Evolutionary conservation across 2,888 invertebrate species (phyloP), one percentile per base, ranked within the genome.

Genomic region (Polymixis flavicincta): DNA sequence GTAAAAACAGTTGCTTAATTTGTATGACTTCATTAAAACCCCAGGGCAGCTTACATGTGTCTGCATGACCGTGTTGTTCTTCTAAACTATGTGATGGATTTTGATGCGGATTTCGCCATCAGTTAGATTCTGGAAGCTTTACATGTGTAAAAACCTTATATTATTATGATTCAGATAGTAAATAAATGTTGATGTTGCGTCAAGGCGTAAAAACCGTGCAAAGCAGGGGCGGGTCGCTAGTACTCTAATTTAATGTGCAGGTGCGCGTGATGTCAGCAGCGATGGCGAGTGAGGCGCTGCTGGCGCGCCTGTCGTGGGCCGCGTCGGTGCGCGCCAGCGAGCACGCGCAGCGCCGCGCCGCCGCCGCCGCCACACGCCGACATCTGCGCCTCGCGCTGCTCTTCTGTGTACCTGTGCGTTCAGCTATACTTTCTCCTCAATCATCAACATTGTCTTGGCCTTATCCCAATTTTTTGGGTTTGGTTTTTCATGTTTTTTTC

Each of bases 301-400:
- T 99, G 90, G 99, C 99, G 6, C 97, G 99, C 68, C 97, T 99
- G 81, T 99, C 99, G n/a, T 99, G 99, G 97, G 98, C 98, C 85
- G 99, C 99, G 14, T 99, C 98, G 77, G 94, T 99, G 82, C 97
- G 99, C 79, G 99, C 99, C 71, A 97, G 98, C 37, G 98, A 98
- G 92, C 97, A 97, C 84, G 98, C 98, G 5, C 97, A 98, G 87
- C 96, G 98, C 74, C 97, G 98, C 78, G 98, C 98, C 57, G 98
- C 97, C 83, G 98, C 98, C 90, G 97, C 98, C 78, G 98, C 98
- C 57, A 97, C 98, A 4, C 92, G 96, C 11, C 91, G 97, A 0
- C 97, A 97, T 85, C 98, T 98, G 48, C 98, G 98, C 90, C 97
- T 99, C 48, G 98, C 99, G 9, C 96, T 99, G 68, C 97, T 98